Conservation (phyloP, 2,113 vertebrate genomes). For the Phoxinus phoxinus region DNA sequence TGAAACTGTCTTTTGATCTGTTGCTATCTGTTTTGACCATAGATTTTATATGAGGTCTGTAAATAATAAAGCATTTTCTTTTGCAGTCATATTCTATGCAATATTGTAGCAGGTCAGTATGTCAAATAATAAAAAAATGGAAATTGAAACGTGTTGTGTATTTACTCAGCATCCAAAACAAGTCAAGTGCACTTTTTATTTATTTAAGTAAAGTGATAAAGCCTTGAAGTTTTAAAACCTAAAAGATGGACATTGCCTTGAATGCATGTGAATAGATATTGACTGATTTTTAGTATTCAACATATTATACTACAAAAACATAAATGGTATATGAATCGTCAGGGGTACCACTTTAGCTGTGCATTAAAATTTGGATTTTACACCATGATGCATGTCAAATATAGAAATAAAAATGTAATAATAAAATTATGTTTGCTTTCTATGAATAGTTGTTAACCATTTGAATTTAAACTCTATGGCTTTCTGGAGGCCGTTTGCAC, state of each 20-base stretch:
- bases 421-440: background rate
- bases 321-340: background rate
- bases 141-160: slow-evolving; percentile 25
- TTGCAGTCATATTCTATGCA: slow-evolving; percentile 63
- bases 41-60: slow-evolving; percentile 43
- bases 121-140: slow-evolving; percentile 53
- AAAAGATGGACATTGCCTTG: background rate
- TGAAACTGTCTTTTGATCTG: slow-evolving; percentile 26
- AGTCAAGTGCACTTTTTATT: background rate
- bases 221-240: no score
- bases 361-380: background rate
- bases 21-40: slow-evolving; percentile 25
- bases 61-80: slow-evolving; percentile 52
- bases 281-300: background rate
- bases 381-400: background rate
- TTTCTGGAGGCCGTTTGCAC: background rate
- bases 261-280: background rate
- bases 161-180: background rate
- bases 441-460: background rate
- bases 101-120: slow-evolving; percentile 63
- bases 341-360: background rate
- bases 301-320: background rate
- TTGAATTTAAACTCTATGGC: background rate
- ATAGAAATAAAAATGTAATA: background rate
- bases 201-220: background rate